These are phyloP conservation scores for Helleia helle DNA, from an alignment of 2,888 invertebrate species.

Conservation along the genomic window DNA sequence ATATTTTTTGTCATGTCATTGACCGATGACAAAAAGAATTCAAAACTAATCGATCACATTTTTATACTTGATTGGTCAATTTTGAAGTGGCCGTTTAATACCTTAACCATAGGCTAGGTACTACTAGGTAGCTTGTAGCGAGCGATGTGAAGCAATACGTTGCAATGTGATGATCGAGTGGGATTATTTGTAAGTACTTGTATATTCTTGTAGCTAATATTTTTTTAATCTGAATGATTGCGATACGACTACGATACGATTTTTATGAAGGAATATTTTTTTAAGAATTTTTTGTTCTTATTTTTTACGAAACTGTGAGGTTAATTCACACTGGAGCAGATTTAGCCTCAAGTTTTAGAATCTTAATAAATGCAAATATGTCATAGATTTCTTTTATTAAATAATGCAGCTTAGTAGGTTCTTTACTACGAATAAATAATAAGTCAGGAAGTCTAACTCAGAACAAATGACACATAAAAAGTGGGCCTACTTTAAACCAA, in stretches of 20 bases:
- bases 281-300: not conserved
- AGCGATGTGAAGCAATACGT: slow-evolving; percentile 3
- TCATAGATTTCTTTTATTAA: too few relatives aligned
- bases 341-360: not conserved
- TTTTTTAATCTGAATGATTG: not conserved
- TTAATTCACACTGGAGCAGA: not conserved
- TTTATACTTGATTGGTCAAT: too few relatives aligned
- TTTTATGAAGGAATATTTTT: not conserved
- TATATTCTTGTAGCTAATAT: slow-evolving; percentile 8
- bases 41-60: too few relatives aligned
- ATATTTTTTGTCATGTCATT: too few relatives aligned
- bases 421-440: too few relatives aligned
- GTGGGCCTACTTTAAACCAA: too few relatives aligned
- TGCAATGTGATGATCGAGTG: slow-evolving; percentile 6
- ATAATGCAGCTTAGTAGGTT: too few relatives aligned
- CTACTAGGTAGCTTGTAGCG: not conserved
- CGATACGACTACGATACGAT: not conserved
- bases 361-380: too few relatives aligned
- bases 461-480: too few relatives aligned
- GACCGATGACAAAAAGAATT: too few relatives aligned
- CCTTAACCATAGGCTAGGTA: too few relatives aligned
- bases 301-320: not conserved
- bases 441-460: too few relatives aligned
- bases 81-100: not conserved
- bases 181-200: slow-evolving; percentile 5